phyloP scores from a whole-genome alignment of 2,797 vertebrate genomes.

The Chiroxiphia lanceolata region DNA sequence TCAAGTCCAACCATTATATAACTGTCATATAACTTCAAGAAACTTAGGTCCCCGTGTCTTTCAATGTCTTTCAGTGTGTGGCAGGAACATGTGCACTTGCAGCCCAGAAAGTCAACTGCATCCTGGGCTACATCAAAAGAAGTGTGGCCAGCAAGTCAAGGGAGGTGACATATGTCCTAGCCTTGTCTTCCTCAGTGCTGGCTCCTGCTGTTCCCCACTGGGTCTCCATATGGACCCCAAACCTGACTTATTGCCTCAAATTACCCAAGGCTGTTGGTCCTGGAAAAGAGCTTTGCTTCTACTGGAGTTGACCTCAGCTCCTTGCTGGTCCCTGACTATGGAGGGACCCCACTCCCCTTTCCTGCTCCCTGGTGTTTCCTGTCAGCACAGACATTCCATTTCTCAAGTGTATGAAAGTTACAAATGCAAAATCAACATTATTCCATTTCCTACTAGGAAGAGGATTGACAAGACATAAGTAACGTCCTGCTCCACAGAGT shows the following conservation, averaged over 20 bases:
- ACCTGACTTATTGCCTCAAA: background rate
- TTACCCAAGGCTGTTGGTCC: background rate
- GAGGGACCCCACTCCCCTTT: background rate
- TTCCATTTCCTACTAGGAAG: background rate
- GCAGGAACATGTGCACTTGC: background rate
- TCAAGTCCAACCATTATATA: background rate
- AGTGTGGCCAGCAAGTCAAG: background rate
- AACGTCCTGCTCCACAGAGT: background rate
- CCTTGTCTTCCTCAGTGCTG: background rate
- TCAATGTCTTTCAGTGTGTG: background rate
- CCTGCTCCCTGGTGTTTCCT: background rate
- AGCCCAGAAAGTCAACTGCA: background rate
- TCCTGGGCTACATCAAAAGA: background rate
- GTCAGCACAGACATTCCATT: background rate
- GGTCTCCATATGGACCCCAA: rapidly evolving
- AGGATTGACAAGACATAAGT: background rate
- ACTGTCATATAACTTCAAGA: background rate
- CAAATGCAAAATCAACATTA: background rate
- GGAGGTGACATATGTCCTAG: too few species aligned
- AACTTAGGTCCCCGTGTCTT: background rate
- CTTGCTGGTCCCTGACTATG: rapidly evolving
- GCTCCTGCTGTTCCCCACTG: background rate
- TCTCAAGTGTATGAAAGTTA: background rate
- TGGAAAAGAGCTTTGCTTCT: background rate
- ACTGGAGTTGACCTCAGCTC: background rate